phyloP scores from a whole-genome alignment of 2,888 invertebrate species.

The Palloptera scutellata region DNA sequence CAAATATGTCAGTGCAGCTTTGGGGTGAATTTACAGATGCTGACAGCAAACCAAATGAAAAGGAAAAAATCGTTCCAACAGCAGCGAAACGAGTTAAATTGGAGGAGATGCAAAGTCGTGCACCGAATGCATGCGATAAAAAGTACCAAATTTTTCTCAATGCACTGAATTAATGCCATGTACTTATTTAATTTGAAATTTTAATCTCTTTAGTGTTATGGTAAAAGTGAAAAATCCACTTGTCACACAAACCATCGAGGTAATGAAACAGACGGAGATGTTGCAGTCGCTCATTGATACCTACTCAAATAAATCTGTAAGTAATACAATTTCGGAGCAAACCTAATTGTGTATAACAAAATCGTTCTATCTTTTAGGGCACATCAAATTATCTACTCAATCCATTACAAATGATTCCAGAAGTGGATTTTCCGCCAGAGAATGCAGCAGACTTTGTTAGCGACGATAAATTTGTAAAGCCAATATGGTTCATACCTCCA shows the following conservation, averaged over 20 bases:
- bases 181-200: background rate
- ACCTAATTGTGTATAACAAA: background rate
- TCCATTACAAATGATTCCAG: conserved; percentile 63
- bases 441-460: conserved; percentile 58
- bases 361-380: conserved; percentile 46
- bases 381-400: conserved; percentile 59
- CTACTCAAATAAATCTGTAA: conserved; percentile 61
- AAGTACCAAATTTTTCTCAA: conserved; percentile 35
- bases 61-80: conserved; percentile 42
- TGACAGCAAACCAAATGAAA: conserved; percentile 34
- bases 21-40: conserved; percentile 46
- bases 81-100: conserved; percentile 48
- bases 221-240: conserved; percentile 58
- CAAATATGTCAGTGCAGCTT: conserved; percentile 39
- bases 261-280: conserved; percentile 64
- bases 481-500: conserved; percentile 62
- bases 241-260: conserved; percentile 63
- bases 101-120: conserved; percentile 47
- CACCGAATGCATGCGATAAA: conserved; percentile 37
- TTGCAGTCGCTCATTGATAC: conserved; percentile 62
- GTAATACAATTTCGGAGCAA: conserved; percentile 18
- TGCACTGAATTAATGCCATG: too few species aligned
- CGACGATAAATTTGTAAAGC: conserved; percentile 59
- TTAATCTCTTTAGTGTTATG: conserved; percentile 41
- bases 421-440: conserved; percentile 61